Conservation (phyloP, 1,140 invertebrate genomes). For the Palaemon carinicauda region DNA sequence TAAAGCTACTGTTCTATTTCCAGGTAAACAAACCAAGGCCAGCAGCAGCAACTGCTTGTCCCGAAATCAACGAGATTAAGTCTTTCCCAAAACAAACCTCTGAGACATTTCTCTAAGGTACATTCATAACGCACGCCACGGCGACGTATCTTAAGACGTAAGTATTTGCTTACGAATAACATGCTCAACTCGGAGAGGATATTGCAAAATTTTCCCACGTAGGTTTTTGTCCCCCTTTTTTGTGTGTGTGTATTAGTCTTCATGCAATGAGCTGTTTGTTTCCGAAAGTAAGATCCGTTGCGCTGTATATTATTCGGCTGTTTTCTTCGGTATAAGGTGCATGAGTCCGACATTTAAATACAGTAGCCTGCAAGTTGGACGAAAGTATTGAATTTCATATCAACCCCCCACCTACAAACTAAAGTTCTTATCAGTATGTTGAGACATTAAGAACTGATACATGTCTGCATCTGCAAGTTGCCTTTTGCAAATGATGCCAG, state of each 20-base stretch:
- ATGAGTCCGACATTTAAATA: too few species aligned
- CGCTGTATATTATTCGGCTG: not conserved
- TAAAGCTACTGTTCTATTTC: not conserved
- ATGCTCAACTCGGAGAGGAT: not conserved
- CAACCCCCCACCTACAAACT: too few species aligned
- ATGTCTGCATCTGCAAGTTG: too few species aligned
- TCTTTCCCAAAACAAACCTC: not conserved
- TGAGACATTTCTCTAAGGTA: too few species aligned
- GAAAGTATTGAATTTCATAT: too few species aligned
- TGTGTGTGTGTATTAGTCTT: too few species aligned
- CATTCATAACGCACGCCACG: too few species aligned
- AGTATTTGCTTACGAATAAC: not conserved
- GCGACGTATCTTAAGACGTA: not conserved
- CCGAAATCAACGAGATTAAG: not conserved
- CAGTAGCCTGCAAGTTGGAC: too few species aligned
- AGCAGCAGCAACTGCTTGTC: not conserved
- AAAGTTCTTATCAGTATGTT: too few species aligned
- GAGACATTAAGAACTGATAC: too few species aligned
- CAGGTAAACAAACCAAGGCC: conserved; percentile 8
- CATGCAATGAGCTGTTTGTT: not conserved
- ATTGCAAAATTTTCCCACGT: conserved; percentile 2
- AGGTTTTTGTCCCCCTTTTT: not conserved
- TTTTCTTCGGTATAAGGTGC: not conserved
- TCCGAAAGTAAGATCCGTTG: not conserved
- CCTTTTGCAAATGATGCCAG: too few species aligned